Base-by-base conservation (phyloP, 2,113 vertebrate genomes). In the Indri indri region DNA sequence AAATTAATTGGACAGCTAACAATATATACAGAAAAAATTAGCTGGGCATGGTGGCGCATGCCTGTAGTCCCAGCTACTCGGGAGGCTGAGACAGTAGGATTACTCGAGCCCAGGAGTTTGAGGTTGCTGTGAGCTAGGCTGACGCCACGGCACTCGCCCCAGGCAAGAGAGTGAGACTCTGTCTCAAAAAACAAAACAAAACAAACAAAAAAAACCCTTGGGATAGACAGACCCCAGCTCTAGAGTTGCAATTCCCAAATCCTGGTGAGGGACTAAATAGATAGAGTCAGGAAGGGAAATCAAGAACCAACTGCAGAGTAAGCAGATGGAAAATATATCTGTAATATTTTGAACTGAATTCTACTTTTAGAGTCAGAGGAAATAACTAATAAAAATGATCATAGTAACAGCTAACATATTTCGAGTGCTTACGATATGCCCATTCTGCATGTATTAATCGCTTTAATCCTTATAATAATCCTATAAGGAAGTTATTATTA, bases 361-460 rank as follows among this genome's bases (percentile, higher is more conserved):
- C 42, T 83, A 74, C 50, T 74, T 96, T 96, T 73, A 85, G n/a
- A 83, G 79, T 73, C 57, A 92, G 90, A 96, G 80, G 47, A 85
- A 96, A 81, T 88, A 74, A 86, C 37, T 76, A 77, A 77, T 74
- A 95, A 94, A 89, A 88, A 86, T 59, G 18, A 94, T 82, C 32
- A 34, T 17, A 57, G 42, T 52, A 92, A 92, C 30, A 52, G 20
- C 42, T 61, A 90, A 85, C n/a, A 70, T 65, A 94, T 97, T 97
- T n/a, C 20, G 30, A 84, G 70, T 74, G 18, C 12, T 90, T 77
- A 63, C 14, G 54, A 61, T 45, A 47, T 68, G 42, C 47, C 52
- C 6, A 2, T 59, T 88, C 22, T 88, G 23, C 22, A 54, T 88
- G 30, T 71, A 73, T 85, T 77, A 59, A 76, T n/a, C 94, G 50